Evolutionary conservation across 2,113 vertebrate species (phyloP).

Genomic region (Ascaphus truei): DNA sequence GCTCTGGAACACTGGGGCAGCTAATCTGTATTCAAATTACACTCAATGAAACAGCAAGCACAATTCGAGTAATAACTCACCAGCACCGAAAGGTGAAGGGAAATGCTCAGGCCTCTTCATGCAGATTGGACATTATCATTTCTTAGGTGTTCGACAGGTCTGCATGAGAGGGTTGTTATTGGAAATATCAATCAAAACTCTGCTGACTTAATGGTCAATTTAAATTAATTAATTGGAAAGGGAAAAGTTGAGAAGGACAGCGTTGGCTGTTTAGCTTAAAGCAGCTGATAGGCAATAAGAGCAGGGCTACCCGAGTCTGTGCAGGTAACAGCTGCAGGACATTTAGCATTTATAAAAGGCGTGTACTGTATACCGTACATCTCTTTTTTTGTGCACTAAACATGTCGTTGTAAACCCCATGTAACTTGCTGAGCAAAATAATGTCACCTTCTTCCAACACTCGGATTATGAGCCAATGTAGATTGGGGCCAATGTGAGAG

Average conservation of each 20-base stretch:
- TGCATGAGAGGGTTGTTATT: slow-evolving; percentile 74
- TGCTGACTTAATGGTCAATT: slow-evolving; percentile 85
- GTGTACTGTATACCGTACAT: too few species aligned
- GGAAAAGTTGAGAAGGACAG: slow-evolving; percentile 61
- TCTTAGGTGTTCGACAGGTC: slow-evolving; percentile 80
- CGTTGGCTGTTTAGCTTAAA: slow-evolving; percentile 52
- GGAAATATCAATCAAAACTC: slow-evolving; percentile 87
- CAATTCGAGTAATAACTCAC: slow-evolving; percentile 80
- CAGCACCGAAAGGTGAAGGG: slow-evolving; percentile 60
- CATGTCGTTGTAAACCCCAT: too few species aligned
- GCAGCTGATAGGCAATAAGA: slow-evolving; percentile 36
- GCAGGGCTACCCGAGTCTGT: slow-evolving; percentile 38
- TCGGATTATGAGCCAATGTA: too few species aligned
- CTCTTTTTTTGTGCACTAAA: too few species aligned
- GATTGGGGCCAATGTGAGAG: too few species aligned
- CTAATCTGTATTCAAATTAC: slow-evolving; percentile 96
- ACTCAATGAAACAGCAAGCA: slow-evolving; percentile 69
- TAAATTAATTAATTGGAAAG: slow-evolving; percentile 86
- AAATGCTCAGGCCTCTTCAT: slow-evolving; percentile 61
- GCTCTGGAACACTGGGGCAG: slow-evolving; percentile 80
- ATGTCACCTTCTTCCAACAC: too few species aligned
- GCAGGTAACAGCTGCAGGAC: too few species aligned
- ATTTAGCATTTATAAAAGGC: too few species aligned
- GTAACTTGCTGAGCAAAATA: too few species aligned
- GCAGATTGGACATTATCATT: slow-evolving; percentile 78